Evolutionary conservation across 2,113 vertebrate genomes (phyloP).

Genomic region (Copsychus sechellarum): DNA sequence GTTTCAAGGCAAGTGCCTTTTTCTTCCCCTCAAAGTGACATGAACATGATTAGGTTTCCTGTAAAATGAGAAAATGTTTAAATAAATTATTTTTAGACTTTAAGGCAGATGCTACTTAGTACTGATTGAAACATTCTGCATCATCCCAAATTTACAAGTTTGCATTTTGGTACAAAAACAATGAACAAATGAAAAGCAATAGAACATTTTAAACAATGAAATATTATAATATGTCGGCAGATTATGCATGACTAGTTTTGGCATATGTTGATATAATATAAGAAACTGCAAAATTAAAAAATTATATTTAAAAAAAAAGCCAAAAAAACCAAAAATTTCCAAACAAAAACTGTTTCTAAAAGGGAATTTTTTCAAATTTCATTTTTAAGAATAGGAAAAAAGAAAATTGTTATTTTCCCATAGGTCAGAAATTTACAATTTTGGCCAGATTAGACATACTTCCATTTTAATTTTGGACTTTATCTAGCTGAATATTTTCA

Average conservation of each 20-base stretch:
- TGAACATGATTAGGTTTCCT: conserved; percentile 21
- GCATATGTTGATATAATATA: not conserved
- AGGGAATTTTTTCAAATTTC: accelerated
- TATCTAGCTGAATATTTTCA: not conserved
- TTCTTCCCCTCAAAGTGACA: not conserved
- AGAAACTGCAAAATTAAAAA: not conserved
- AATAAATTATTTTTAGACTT: conserved; percentile 57
- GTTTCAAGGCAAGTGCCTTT: not conserved
- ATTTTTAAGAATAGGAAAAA: not conserved
- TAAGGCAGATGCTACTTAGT: conserved; percentile 29
- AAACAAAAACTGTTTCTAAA: not conserved
- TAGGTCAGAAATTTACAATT: not conserved
- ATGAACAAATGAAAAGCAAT: conserved; percentile 46
- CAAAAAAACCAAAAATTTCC: not conserved
- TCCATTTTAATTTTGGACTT: not conserved
- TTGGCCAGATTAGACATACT: not conserved
- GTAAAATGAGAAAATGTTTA: not conserved
- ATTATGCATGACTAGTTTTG: conserved; percentile 33
- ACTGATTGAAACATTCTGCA: conserved; percentile 51
- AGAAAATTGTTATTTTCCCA: not conserved
- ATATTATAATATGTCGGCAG: conserved; percentile 48
- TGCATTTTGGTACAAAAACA: conserved; percentile 54
- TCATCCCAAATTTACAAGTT: conserved; percentile 45
- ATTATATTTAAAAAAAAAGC: not conserved
- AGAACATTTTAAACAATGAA: conserved; percentile 40